Percentiles rank a stretch among this genome's conserved stretches.
phyloP scores from a whole-genome alignment of 2,113 vertebrate species.

The Siniperca knerii region DNA sequence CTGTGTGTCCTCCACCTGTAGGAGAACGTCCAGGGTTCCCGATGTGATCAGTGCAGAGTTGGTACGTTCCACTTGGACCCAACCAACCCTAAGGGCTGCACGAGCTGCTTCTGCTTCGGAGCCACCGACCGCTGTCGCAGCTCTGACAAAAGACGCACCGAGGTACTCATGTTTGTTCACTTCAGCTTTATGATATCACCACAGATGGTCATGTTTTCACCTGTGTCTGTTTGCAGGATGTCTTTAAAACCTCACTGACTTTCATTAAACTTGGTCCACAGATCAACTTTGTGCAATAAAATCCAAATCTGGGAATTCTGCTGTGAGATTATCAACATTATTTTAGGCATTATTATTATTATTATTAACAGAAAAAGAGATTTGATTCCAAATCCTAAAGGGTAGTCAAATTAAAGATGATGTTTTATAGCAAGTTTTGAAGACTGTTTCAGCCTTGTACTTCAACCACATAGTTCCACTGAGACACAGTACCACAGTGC shows the following conservation, averaged over 20 bases:
- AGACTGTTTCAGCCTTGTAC: background rate
- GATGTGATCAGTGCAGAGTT: slow-evolving; percentile 92
- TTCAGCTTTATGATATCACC: background rate
- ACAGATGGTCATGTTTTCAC: no score
- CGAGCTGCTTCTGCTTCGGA: slow-evolving; percentile 97
- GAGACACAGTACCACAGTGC: background rate
- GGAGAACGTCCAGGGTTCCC: slow-evolving; percentile 93
- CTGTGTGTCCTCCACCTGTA: slow-evolving; percentile 56
- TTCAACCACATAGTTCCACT: background rate
- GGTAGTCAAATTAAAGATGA: background rate
- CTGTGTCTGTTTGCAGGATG: no score
- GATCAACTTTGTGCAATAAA: background rate
- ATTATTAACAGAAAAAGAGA: no score
- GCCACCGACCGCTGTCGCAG: slow-evolving; percentile 93
- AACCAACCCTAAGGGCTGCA: slow-evolving; percentile 95
- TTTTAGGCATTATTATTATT: no score
- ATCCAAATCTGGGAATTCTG: background rate
- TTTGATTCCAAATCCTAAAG: background rate
- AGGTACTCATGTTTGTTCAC: slow-evolving; percentile 80
- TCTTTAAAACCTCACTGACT: background rate
- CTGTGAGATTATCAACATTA: background rate
- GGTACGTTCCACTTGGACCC: slow-evolving; percentile 95
- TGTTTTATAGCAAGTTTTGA: no score
- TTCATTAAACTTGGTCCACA: background rate
- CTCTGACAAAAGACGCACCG: slow-evolving; percentile 83